Evolutionary conservation across 2,888 invertebrate genomes (phyloP).

Genomic region (Eupithecia dodoneata): DNA sequence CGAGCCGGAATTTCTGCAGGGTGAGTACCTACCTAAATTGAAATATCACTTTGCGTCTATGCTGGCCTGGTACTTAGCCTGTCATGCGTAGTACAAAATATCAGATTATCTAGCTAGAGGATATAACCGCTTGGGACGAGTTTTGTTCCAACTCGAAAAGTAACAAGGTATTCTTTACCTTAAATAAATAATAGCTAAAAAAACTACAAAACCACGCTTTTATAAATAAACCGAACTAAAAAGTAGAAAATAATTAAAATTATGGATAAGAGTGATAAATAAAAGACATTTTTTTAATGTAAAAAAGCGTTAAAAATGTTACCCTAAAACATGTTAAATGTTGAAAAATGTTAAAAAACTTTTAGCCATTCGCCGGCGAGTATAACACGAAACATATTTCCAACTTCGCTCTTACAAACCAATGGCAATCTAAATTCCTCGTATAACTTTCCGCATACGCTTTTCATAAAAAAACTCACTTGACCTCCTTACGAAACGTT

Average conservation of each 20-base stretch:
- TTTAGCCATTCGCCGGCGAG: neutral
- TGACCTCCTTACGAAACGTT: slow-evolving; percentile 12
- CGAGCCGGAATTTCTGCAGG: slow-evolving; percentile 75
- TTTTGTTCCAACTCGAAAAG: no score
- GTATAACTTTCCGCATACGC: slow-evolving; percentile 11
- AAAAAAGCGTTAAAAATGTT: neutral
- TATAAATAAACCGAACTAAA: no score
- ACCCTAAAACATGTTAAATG: neutral
- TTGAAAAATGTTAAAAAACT: neutral
- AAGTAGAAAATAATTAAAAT: no score
- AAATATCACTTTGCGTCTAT: slow-evolving; percentile 16
- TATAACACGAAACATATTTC: slow-evolving; percentile 3
- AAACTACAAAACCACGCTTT: no score
- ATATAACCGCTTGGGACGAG: no score
- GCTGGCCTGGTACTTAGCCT: slow-evolving; percentile 23
- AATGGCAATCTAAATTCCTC: slow-evolving; percentile 5
- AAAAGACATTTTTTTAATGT: no score
- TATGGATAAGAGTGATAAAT: no score
- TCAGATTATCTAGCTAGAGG: no score
- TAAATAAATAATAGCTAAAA: no score
- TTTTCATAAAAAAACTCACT: slow-evolving; percentile 16
- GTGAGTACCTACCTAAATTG: slow-evolving; percentile 50
- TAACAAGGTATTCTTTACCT: no score
- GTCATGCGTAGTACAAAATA: neutral
- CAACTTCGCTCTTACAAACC: slow-evolving; percentile 1